These are phyloP conservation scores for Caenorhabditis wallacei DNA, from an alignment of 2,888 invertebrate species.

Conservation along the genomic window DNA sequence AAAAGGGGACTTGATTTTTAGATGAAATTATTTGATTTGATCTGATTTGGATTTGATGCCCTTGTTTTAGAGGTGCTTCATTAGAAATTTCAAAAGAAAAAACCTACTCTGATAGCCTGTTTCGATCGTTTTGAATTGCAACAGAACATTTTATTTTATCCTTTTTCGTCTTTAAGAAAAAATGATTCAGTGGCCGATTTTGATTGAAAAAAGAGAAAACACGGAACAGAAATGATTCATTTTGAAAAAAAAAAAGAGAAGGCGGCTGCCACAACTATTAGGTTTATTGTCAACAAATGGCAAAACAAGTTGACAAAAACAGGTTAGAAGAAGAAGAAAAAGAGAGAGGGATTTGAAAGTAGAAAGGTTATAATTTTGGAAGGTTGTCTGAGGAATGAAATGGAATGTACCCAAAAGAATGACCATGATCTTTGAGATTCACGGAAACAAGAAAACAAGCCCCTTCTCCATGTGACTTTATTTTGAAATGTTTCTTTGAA, in stretches of 20 bases:
- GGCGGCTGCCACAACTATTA: background rate
- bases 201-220: background rate
- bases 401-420: background rate
- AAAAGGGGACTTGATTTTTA: no score
- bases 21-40: no score
- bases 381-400: background rate
- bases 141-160: constrained; percentile 24
- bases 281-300: constrained; percentile 4
- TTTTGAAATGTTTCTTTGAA: background rate
- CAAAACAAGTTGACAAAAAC: background rate
- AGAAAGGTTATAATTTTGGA: background rate
- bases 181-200: background rate
- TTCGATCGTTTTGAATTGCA: constrained; percentile 31
- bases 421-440: constrained; percentile 16
- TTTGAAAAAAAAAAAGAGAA: constrained; percentile 1
- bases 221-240: constrained; percentile 15
- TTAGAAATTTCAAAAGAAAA: background rate
- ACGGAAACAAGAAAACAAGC: background rate
- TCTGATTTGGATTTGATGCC: no score
- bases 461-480: background rate
- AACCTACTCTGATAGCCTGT: constrained; percentile 28
- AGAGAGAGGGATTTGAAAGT: background rate
- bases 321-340: background rate
- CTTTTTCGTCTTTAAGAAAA: background rate
- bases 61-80: no score